Evolutionary conservation across 2,888 invertebrate genomes (phyloP).

Genomic region (Idaea straminata): DNA sequence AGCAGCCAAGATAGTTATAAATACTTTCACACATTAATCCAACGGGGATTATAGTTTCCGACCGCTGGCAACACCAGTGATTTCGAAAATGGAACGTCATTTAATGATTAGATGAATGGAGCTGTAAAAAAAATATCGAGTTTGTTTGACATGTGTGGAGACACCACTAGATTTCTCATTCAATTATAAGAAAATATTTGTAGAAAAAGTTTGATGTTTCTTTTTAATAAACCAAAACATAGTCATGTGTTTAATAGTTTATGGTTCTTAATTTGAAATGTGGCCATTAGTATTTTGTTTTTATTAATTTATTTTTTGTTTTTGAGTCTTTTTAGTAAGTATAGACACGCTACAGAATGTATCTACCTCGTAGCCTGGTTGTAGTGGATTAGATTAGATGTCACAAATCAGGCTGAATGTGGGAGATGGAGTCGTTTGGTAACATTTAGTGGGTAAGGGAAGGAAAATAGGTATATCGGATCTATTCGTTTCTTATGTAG

Average conservation of each 20-base stretch:
- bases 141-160: conserved; percentile 22
- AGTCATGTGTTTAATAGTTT: background rate
- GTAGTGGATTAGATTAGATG: conserved; percentile 1
- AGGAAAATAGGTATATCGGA: background rate
- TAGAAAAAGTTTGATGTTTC: background rate
- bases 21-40: conserved; percentile 24
- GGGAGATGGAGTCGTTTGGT: background rate
- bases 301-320: background rate
- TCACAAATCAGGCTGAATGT: background rate
- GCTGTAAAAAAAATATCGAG: conserved; percentile 17
- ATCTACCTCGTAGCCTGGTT: background rate
- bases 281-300: background rate
- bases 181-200: background rate
- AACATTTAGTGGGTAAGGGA: background rate
- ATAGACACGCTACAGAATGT: background rate
- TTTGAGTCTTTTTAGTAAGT: background rate
- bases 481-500: background rate
- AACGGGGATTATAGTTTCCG: conserved; percentile 21
- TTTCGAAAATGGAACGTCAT: conserved; percentile 26
- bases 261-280: background rate
- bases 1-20: conserved; percentile 19
- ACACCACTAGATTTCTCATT: conserved; percentile 25
- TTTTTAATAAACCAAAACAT: background rate
- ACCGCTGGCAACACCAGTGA: conserved; percentile 23
- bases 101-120: conserved; percentile 24